A percentile compares a stretch with the other conserved stretches of the same genome.
These are phyloP conservation scores for Merops nubicus DNA, from an alignment of 2,113 vertebrate genomes.

Conservation along the genomic window DNA sequence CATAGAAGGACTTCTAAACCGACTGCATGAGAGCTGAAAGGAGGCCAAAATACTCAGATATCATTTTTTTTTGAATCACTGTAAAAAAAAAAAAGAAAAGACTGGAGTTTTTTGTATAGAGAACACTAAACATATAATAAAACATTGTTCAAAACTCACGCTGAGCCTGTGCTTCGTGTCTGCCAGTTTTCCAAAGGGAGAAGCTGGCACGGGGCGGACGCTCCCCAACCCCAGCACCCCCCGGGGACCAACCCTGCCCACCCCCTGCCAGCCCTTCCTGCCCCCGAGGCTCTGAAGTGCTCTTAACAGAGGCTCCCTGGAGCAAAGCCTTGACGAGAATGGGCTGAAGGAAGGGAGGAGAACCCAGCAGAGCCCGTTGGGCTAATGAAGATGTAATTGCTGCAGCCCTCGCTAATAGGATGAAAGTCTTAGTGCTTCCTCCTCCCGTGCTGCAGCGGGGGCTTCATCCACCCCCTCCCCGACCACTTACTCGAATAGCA, in stretches of 20 bases:
- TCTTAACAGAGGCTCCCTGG: conserved; percentile 16
- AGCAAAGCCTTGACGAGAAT: conserved; percentile 12
- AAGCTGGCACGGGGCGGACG: neutral
- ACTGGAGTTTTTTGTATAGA: conserved; percentile 80
- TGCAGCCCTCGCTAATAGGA: conserved; percentile 59
- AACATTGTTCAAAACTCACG: conserved; percentile 70
- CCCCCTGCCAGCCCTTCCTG: neutral
- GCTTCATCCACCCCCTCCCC: neutral
- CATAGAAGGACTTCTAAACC: conserved; percentile 67
- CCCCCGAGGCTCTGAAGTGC: conserved; percentile 23
- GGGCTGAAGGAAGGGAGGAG: neutral
- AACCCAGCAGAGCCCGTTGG: conserved; percentile 50
- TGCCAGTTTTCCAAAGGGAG: fast-evolving
- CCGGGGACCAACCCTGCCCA: neutral
- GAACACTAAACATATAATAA: conserved; percentile 84
- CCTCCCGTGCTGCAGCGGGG: neutral
- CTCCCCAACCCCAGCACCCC: neutral
- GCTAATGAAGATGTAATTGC: conserved; percentile 78
- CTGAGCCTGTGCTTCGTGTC: neutral
- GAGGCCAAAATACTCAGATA: conserved; percentile 75
- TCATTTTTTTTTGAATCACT: conserved; percentile 70
- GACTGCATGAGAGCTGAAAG: conserved; percentile 77
- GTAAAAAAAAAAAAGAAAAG: conserved; percentile 66
- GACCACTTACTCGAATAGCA: neutral
- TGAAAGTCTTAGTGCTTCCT: conserved; percentile 55